Percentiles rank a stretch among this genome's conserved stretches.
Evolutionary conservation across 1,140 invertebrate species (phyloP).

Genomic region (Chymomyza costata): DNA sequence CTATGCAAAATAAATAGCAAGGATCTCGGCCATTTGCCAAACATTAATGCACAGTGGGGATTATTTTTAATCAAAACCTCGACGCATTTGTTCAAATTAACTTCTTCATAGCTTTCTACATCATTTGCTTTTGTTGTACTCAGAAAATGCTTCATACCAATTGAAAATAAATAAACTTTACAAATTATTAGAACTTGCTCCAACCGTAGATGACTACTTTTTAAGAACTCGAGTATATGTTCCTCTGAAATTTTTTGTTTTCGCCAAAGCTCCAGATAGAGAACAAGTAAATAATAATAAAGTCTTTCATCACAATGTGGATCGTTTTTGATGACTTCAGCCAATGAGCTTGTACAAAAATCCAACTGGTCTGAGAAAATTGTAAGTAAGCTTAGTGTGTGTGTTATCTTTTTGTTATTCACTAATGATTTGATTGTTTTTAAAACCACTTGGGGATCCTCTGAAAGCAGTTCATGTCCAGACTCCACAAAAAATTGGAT

Average conservation of each 20-base stretch:
- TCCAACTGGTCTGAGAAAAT: slow-evolving; percentile 31
- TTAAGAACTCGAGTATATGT: slow-evolving; percentile 26
- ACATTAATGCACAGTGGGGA: slow-evolving; percentile 4
- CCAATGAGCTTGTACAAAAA: slow-evolving; percentile 22
- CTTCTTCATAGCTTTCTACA: neutral
- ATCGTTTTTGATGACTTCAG: slow-evolving; percentile 12
- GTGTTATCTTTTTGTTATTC: slow-evolving; percentile 11
- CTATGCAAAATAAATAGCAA: slow-evolving; percentile 39
- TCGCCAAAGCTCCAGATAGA: slow-evolving; percentile 39
- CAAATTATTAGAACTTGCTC: slow-evolving; percentile 41
- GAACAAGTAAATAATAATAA: slow-evolving; percentile 34
- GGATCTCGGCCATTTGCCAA: slow-evolving; percentile 13
- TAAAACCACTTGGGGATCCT: slow-evolving; percentile 7
- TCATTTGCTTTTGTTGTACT: neutral
- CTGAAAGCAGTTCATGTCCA: slow-evolving; percentile 15
- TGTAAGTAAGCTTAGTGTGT: slow-evolving; percentile 35
- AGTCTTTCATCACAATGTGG: slow-evolving; percentile 14
- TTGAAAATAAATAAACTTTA: slow-evolving; percentile 25
- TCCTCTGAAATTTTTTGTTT: slow-evolving; percentile 14
- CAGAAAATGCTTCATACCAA: slow-evolving; percentile 3
- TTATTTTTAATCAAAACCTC: slow-evolving; percentile 11
- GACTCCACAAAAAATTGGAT: slow-evolving; percentile 27
- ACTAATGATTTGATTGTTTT: slow-evolving; percentile 15
- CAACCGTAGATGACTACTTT: slow-evolving; percentile 6
- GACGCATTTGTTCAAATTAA: slow-evolving; percentile 12